phyloP scores from a whole-genome alignment of 2,888 invertebrate species.

The Plebejus anna region DNA sequence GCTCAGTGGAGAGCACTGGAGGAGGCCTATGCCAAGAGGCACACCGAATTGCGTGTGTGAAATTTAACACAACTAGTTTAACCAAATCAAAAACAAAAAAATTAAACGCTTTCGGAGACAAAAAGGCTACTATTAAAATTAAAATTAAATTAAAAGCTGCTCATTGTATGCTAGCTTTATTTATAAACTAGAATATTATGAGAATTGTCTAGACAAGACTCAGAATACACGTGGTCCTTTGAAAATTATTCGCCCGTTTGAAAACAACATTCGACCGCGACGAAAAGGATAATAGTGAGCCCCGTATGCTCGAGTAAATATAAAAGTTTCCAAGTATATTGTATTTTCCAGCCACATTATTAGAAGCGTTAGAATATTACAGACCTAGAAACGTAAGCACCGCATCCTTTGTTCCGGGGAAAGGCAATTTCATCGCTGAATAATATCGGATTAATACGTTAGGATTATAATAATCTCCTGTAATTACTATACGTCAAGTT shows the following conservation, averaged over 20 bases:
- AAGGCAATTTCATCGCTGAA: conserved; percentile 1
- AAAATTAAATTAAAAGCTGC: too few species aligned
- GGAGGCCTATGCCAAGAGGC: too few species aligned
- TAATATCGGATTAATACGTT: background rate
- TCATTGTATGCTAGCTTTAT: background rate
- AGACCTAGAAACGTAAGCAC: conserved; percentile 2
- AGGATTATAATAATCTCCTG: background rate
- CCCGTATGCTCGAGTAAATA: conserved; percentile 4
- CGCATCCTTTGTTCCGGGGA: background rate
- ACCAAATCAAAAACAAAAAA: too few species aligned
- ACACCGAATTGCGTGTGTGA: too few species aligned
- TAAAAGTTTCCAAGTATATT: conserved; percentile 16
- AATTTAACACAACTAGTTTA: too few species aligned
- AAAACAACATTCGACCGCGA: background rate
- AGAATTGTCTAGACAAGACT: background rate
- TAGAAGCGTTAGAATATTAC: conserved; percentile 17
- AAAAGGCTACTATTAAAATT: too few species aligned
- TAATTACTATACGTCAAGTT: too few species aligned
- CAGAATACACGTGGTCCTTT: background rate
- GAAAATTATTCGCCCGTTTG: background rate
- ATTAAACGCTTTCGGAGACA: too few species aligned
- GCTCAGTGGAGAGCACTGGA: too few species aligned
- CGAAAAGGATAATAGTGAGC: conserved; percentile 1
- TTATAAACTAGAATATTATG: background rate
- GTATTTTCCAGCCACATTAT: conserved; percentile 10